A percentile compares a stretch with the other conserved stretches of the same genome.
Evolutionary conservation across 2,797 vertebrate species (phyloP).

Genomic region (Semotilus atromaculatus): DNA sequence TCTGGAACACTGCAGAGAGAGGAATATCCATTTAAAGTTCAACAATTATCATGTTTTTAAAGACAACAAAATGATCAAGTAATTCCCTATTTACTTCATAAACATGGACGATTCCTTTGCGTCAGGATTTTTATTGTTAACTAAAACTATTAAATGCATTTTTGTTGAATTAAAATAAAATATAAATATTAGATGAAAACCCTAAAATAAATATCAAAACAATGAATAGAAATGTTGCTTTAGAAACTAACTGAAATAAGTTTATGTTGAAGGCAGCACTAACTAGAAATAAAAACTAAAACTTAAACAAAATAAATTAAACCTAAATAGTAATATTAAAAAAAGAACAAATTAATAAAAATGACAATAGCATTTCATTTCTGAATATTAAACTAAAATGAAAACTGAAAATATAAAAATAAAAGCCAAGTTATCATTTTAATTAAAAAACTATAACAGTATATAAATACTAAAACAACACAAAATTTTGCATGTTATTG

Average conservation of each 20-base stretch:
- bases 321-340: neutral
- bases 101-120: neutral
- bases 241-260: neutral
- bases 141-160: neutral
- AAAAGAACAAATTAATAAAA: neutral
- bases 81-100: neutral
- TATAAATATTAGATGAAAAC: neutral
- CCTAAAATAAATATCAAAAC: neutral
- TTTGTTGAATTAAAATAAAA: neutral
- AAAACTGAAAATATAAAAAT: neutral
- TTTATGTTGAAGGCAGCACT: no score
- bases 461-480: neutral
- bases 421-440: neutral
- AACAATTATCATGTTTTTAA: neutral
- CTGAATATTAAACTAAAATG: neutral
- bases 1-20: conserved; percentile 76
- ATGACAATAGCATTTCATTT: neutral
- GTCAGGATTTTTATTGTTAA: neutral
- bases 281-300: neutral
- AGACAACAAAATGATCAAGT: neutral
- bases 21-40: neutral
- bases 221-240: neutral
- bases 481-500: neutral
- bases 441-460: neutral
- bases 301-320: neutral